Evolutionary conservation across 2,113 vertebrate genomes (phyloP).

Genomic region (Gavialis gangeticus): DNA sequence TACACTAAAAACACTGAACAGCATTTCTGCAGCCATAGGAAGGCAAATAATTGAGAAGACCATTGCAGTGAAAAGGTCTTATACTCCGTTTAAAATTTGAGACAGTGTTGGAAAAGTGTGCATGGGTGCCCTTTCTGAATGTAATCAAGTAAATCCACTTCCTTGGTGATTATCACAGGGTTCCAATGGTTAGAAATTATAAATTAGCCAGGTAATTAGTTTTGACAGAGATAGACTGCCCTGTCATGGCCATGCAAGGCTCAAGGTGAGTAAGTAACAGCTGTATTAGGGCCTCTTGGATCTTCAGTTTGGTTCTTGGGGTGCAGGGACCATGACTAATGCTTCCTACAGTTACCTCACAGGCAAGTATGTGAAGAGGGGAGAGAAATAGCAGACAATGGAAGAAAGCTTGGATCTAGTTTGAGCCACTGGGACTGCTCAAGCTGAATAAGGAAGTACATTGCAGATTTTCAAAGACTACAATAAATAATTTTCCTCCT

Average conservation of each 20-base stretch:
- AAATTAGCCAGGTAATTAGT: neutral
- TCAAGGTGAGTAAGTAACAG: rapidly evolving
- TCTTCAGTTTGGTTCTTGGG: too few species aligned
- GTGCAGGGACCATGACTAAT: neutral
- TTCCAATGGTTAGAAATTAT: neutral
- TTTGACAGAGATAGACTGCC: neutral
- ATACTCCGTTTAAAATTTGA: neutral
- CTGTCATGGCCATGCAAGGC: neutral
- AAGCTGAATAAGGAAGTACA: neutral
- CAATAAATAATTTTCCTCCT: neutral
- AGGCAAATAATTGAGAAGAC: neutral
- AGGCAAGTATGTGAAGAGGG: neutral
- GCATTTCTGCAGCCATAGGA: neutral
- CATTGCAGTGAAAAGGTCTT: neutral
- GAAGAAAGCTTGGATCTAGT: neutral
- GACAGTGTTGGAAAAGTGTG: neutral
- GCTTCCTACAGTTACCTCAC: neutral
- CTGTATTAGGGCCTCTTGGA: neutral
- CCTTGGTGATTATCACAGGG: neutral
- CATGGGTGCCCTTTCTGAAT: neutral
- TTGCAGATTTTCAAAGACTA: neutral
- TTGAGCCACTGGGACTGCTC: neutral
- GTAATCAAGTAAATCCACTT: neutral
- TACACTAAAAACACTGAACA: neutral
- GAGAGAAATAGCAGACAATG: neutral